phyloP scores from a whole-genome alignment of 2,797 vertebrate species.

The Staurois parvus region DNA sequence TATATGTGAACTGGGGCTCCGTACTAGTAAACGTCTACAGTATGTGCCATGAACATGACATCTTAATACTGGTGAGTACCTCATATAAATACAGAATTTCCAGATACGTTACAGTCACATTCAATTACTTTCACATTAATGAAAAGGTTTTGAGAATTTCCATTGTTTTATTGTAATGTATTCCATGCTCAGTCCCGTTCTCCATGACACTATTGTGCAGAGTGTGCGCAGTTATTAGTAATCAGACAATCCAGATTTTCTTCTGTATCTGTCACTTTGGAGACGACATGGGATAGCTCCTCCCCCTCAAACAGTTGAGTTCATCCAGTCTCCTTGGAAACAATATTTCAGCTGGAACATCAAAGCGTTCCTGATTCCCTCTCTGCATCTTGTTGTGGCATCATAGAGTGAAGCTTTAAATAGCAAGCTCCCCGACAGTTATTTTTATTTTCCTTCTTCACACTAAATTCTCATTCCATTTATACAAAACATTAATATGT shows the following conservation, averaged over 20 bases:
- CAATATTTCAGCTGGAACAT: slow-evolving; percentile 54
- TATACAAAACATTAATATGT: not conserved
- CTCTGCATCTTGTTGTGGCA: slow-evolving; percentile 53
- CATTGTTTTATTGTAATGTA: too few species aligned
- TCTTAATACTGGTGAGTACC: too few species aligned
- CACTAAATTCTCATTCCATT: slow-evolving; percentile 31
- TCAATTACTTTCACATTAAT: too few species aligned
- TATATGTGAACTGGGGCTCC: too few species aligned
- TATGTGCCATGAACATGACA: not conserved
- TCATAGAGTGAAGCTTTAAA: slow-evolving; percentile 52
- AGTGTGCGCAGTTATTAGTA: not conserved
- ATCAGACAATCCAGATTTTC: slow-evolving; percentile 10
- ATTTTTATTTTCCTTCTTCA: slow-evolving; percentile 44
- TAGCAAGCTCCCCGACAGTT: slow-evolving; percentile 46
- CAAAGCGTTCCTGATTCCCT: slow-evolving; percentile 47
- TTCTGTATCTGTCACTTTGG: slow-evolving; percentile 27
- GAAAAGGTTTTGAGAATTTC: too few species aligned
- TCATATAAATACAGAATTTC: not conserved
- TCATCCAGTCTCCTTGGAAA: slow-evolving; percentile 58
- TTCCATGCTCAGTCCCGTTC: too few species aligned
- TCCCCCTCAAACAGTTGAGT: slow-evolving; percentile 33
- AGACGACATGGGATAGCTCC: slow-evolving; percentile 9
- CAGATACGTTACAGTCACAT: not conserved
- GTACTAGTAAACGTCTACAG: too few species aligned
- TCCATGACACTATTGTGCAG: not conserved